Evolutionary conservation across 2,113 vertebrate species (phyloP).

Genomic region (Equus quagga): DNA sequence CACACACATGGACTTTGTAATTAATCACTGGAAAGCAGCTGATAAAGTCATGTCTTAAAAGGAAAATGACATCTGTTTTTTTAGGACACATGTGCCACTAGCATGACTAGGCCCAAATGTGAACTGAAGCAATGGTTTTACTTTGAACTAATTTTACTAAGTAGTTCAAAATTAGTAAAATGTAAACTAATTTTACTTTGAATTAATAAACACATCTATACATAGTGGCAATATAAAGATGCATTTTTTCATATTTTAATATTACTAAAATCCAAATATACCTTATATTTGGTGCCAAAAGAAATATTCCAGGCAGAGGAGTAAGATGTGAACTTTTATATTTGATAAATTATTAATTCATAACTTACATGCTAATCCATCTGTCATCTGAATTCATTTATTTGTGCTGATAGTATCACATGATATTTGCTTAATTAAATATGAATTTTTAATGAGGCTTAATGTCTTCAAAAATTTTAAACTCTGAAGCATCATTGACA

Average conservation of each 20-base stretch:
- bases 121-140: not conserved
- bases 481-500: not conserved
- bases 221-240: not conserved
- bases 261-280: not conserved
- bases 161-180: too few relatives aligned
- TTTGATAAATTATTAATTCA: not conserved
- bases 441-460: not conserved
- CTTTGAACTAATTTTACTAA: too few relatives aligned
- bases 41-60: not conserved
- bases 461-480: not conserved
- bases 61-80: not conserved
- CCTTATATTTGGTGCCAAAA: not conserved
- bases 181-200: too few relatives aligned
- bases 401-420: not conserved
- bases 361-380: not conserved
- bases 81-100: not conserved
- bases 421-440: not conserved
- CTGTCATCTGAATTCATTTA: not conserved
- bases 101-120: not conserved
- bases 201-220: too few relatives aligned
- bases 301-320: not conserved
- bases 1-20: not conserved
- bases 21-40: not conserved
- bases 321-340: not conserved
- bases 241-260: not conserved